Evolutionary conservation across 2,113 vertebrate genomes (phyloP).

Genomic region (Camelus bactrianus): DNA sequence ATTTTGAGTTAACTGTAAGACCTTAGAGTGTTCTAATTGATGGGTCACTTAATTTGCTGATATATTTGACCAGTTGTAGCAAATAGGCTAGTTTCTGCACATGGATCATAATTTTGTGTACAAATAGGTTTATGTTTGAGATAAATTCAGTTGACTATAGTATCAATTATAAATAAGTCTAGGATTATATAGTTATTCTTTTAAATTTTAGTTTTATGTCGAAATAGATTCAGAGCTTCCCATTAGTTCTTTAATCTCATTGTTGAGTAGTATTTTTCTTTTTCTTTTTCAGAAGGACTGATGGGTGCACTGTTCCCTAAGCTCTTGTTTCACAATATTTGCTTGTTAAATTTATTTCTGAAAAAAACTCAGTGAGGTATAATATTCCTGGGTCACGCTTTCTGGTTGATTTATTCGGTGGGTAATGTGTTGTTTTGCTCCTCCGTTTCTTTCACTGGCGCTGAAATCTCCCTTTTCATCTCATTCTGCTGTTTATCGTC

Average conservation of each 20-base stretch:
- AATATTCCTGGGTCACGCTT: neutral
- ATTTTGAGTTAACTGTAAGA: neutral
- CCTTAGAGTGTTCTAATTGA: neutral
- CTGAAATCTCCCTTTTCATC: neutral
- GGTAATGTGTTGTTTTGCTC: neutral
- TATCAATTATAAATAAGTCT: neutral
- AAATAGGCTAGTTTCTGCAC: neutral
- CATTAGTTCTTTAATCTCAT: neutral
- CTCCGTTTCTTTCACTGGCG: neutral
- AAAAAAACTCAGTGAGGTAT: neutral
- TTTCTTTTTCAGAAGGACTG: neutral
- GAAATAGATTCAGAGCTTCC: neutral
- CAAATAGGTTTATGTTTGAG: neutral
- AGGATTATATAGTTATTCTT: neutral
- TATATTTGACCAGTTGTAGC: neutral
- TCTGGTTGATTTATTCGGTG: neutral
- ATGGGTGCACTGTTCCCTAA: neutral
- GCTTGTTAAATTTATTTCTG: neutral
- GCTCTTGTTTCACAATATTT: neutral
- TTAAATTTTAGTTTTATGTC: slow-evolving; percentile 17
- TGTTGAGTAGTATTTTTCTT: slow-evolving; percentile 29
- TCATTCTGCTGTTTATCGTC: neutral
- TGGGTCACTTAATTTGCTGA: neutral
- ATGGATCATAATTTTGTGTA: neutral
- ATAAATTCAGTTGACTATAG: neutral